Percentiles rank a stretch among this genome's conserved stretches.
phyloP scores from a whole-genome alignment of 2,888 invertebrate species.

The Luperina testacea region DNA sequence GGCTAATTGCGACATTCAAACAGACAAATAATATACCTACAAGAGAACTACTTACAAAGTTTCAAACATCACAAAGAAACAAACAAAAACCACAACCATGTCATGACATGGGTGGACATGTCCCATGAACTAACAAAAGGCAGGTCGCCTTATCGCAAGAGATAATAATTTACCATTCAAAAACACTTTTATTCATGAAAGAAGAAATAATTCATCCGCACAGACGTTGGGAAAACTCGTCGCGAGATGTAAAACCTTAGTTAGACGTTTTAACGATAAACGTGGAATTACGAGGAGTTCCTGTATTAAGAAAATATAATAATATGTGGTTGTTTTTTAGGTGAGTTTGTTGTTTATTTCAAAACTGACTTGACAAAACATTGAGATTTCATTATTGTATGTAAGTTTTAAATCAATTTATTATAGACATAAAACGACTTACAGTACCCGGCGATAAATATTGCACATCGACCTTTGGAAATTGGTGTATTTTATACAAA shows the following conservation, averaged over 20 bases:
- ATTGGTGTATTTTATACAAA: no score
- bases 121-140: constrained; percentile 39
- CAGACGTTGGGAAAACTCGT: constrained; percentile 46
- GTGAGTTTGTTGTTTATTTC: no score
- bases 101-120: constrained; percentile 1
- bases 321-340: constrained; percentile 2
- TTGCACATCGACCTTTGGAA: no score
- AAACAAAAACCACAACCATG: neutral
- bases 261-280: constrained; percentile 50
- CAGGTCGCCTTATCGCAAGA: constrained; percentile 44
- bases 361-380: neutral
- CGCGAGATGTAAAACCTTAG: constrained; percentile 39
- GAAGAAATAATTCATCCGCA: constrained; percentile 52
- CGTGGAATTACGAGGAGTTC: constrained; percentile 23
- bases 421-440: no score
- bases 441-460: no score
- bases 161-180: constrained; percentile 65
- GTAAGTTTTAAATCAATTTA: no score
- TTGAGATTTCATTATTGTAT: no score
- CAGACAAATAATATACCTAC: neutral
- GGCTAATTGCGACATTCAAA: neutral
- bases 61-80: neutral
- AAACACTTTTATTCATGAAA: constrained; percentile 67
- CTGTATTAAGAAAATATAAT: constrained; percentile 28
- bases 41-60: neutral